Base-by-base conservation (phyloP, 2,113 vertebrate species). In the Gymnocephalus cernua region DNA sequence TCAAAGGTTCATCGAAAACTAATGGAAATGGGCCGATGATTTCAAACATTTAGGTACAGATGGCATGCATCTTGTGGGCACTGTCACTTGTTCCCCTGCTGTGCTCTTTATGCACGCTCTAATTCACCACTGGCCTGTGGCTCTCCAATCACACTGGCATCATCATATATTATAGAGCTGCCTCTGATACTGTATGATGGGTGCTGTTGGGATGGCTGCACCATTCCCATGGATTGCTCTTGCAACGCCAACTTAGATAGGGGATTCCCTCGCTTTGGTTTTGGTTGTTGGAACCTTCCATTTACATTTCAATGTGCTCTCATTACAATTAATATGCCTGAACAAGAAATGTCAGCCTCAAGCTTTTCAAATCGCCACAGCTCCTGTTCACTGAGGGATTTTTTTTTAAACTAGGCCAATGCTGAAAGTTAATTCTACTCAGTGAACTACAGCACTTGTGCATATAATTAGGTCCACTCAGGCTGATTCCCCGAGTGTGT, bases 61-160 rank as follows among this genome's bases (percentile, higher is more conserved):
- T 56, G 54, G 35, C 35, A 57, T 38, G 38, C 14, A 67, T 65
- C 61, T 63, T 80, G 47, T 70, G 76, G 56, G 74, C 58, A 21
- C 59, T 65, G 84, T 84, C 61, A 58, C 68, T 79, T 2, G 1
- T 66, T 62, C 29, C 32, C 54, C 79, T 25, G 70, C 73, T 80
- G 79, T 67, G 77, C 74, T 53, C 59, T 82, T 92, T 86, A 85
- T 84, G 25, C 82, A 86, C 29, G 90, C 91, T 91, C 92, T 66
- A 90, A 56, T 92, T 93, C 88, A 78, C 85, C 25, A 15, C 59
- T 83, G 71, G 82, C 89, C 88, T 12, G 65, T 80, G 85, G 88
- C 81, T 77, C 58, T 8, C 18, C 70, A 44, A 57, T 83, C 65
- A 62, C 63, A 85, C 72, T 32, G 68, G 53, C 76, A 50, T 81